Evolutionary conservation across 1,140 invertebrate genomes (phyloP).

Genomic region (Orussus abietinus): DNA sequence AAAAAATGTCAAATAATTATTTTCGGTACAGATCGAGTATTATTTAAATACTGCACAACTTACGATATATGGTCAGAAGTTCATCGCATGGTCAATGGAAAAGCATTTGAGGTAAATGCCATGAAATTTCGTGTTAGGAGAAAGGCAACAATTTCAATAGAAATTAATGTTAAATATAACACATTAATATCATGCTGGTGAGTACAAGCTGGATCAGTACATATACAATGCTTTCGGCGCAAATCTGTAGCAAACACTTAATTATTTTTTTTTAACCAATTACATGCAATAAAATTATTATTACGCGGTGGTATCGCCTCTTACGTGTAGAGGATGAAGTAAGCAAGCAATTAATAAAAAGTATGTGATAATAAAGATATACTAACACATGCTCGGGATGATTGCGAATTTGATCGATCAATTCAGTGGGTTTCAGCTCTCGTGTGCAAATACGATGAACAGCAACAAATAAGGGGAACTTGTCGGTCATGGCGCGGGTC

Average conservation of each 20-base stretch:
- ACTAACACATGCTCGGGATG: slow-evolving; percentile 71
- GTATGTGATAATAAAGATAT: slow-evolving; percentile 6
- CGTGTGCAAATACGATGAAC: slow-evolving; percentile 72
- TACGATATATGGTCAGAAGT: slow-evolving; percentile 4
- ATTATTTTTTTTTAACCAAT: slow-evolving; percentile 12
- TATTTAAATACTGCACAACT: slow-evolving; percentile 1
- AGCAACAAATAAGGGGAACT: slow-evolving; percentile 75
- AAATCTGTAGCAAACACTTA: slow-evolving; percentile 9
- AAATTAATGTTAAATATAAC: not conserved
- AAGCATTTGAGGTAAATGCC: too few species aligned
- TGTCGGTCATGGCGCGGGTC: slow-evolving; percentile 60
- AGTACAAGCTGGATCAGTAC: slow-evolving; percentile 14
- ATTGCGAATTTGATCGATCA: slow-evolving; percentile 69
- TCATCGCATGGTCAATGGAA: not conserved
- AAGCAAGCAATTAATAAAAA: not conserved
- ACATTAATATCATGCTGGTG: not conserved
- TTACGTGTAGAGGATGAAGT: slow-evolving; percentile 2
- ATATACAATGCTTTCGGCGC: slow-evolving; percentile 26
- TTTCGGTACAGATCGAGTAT: not conserved
- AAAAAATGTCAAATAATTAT: not conserved
- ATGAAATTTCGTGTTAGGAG: too few species aligned
- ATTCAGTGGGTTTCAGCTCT: slow-evolving; percentile 59
- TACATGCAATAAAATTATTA: slow-evolving; percentile 12
- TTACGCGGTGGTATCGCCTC: not conserved
- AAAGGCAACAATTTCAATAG: too few species aligned